Base-by-base conservation (phyloP, 2,797 vertebrate species). In the Sebastolobus alascanus region DNA sequence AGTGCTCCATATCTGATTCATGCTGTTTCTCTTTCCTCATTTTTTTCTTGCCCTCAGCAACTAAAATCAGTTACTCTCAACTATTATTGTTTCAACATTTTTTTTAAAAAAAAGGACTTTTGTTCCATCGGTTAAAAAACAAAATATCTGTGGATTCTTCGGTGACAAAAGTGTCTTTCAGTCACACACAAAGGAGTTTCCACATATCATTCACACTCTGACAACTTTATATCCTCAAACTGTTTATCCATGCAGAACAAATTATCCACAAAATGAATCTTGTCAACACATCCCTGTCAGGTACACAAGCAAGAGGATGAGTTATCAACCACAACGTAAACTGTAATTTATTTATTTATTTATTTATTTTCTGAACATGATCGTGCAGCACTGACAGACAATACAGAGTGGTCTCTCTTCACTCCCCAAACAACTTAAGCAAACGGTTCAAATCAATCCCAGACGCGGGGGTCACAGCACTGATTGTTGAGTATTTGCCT, bases 161-260 rank as follows among this genome's bases (percentile, higher is more conserved):
- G 16, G 5, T 29, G 20, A 40, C 43, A 61, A 58, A 58, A 27
- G 54, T 33, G 12, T 60, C n/a, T 73, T 54, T 68, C 14, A 54
- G 50, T 8, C 66, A 22, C n/a, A 33, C 20, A 5, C 50, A 58
- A 83, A 68, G 3, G 8, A 10, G 16, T 66, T 70, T 73, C 13
- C 37, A 43, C 63, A 59, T 37, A 67, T 69, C 56, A 20, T 12
- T 61, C 27, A 56, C 38, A 65, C 5, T 31, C 12, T 40, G 27
- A 76, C 61, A 73, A 63, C n/a, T 77, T 72, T 25, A 75, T 71
- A 84, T 68, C 70, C 56, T 68, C n/a, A 63, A 78, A 80, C 18
- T 82, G 81, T 90, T 86, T 75, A 82, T 78, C 16, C 31, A 8
- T 35, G 14, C 37, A 46, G 31, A 58, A 81, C 55, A 68, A 78